These are phyloP conservation scores for Euschistus heros DNA, from an alignment of 1,140 invertebrate species.

Conservation along the genomic window DNA sequence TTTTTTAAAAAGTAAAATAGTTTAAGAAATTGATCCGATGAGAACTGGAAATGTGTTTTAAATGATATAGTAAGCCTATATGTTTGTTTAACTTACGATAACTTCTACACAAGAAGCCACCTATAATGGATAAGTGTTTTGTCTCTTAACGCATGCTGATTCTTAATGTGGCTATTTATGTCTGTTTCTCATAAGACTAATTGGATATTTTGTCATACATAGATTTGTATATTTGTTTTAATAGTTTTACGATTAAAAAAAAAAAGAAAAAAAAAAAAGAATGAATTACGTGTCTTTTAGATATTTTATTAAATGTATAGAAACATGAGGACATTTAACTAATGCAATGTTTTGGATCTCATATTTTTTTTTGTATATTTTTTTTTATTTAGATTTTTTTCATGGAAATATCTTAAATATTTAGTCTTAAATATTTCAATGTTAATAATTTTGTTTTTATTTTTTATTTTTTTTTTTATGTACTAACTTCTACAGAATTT, in stretches of 20 bases:
- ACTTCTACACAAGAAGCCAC: neutral
- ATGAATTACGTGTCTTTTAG: conserved; percentile 15
- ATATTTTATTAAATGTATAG: conserved; percentile 15
- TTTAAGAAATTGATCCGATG: neutral
- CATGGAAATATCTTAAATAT: conserved; percentile 11
- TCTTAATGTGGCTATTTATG: conserved; percentile 1
- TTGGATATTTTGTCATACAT: conserved; percentile 12
- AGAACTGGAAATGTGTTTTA: conserved; percentile 1
- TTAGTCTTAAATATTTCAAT: neutral
- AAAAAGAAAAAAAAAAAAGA: neutral
- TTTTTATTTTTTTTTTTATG: neutral
- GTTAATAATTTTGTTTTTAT: neutral
- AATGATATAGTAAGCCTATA: neutral
- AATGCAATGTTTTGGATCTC: conserved; percentile 21
- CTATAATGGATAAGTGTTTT: neutral
- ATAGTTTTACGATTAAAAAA: neutral
- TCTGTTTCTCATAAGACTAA: conserved; percentile 10
- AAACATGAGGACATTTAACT: conserved; percentile 7
- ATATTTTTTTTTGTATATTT: conserved; percentile 17
- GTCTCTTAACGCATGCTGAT: conserved; percentile 5
- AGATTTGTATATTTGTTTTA: conserved; percentile 15
- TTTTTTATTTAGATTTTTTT: conserved; percentile 11
- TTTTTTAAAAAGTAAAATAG: neutral
- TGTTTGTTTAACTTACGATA: neutral
- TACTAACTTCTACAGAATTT: conserved; percentile 7